Percentiles rank a stretch among this genome's conserved stretches.
phyloP scores from a whole-genome alignment of 2,888 invertebrate species.

The Thereva nobilitata region DNA sequence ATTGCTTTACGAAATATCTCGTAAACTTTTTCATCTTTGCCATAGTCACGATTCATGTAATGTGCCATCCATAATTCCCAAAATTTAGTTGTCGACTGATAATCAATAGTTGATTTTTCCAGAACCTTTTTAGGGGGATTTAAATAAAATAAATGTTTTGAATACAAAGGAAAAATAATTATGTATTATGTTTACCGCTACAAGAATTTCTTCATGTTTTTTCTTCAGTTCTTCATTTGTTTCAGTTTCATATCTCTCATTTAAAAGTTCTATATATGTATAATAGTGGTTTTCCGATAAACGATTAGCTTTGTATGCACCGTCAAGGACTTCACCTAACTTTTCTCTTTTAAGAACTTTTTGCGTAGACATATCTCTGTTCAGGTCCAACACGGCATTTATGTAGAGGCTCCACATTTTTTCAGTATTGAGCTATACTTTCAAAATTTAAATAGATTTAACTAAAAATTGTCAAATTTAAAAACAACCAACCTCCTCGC shows the following conservation, averaged over 20 bases:
- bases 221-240: background rate
- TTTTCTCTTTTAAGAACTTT: conserved; percentile 60
- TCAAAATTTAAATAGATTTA: background rate
- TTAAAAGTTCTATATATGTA: conserved; percentile 55
- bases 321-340: conserved; percentile 60
- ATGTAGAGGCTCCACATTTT: conserved; percentile 64
- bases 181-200: conserved; percentile 38
- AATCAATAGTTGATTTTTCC: conserved; percentile 57
- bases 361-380: conserved; percentile 58
- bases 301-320: conserved; percentile 59
- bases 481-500: conserved; percentile 51
- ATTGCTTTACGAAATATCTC: conserved; percentile 57
- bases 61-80: conserved; percentile 62
- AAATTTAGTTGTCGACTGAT: conserved; percentile 59
- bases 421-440: conserved; percentile 55
- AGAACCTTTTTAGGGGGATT: conserved; percentile 52
- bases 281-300: conserved; percentile 61
- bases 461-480: background rate
- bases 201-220: conserved; percentile 14
- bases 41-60: conserved; percentile 52
- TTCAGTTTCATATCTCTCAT: conserved; percentile 38
- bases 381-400: conserved; percentile 63
- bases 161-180: background rate
- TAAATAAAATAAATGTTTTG: background rate
- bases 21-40: conserved; percentile 56